These are phyloP conservation scores for Anas platyrhynchos DNA, from an alignment of 2,113 vertebrate species.

Conservation along the genomic window DNA sequence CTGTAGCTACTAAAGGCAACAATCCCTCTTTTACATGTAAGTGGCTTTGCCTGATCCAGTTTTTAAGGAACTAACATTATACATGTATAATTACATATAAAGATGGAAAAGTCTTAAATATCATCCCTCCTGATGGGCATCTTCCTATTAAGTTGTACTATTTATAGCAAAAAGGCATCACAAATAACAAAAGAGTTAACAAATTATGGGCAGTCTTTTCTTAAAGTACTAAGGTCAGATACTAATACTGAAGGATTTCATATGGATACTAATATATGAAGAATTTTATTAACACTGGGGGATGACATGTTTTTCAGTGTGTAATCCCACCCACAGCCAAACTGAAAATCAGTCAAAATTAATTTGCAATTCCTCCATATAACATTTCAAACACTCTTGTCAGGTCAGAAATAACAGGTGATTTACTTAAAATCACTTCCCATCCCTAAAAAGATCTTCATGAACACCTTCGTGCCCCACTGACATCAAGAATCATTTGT, in stretches of 20 bases:
- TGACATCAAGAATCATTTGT: neutral
- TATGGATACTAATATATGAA: neutral
- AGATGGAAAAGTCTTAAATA: neutral
- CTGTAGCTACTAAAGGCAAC: neutral
- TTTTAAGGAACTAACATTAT: neutral
- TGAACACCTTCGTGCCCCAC: neutral
- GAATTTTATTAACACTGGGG: constrained; percentile 1
- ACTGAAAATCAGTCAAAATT: neutral
- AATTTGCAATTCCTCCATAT: neutral
- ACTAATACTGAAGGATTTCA: too few relatives aligned
- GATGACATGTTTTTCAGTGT: neutral
- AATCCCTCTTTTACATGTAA: neutral
- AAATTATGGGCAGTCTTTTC: neutral
- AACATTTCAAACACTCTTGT: neutral
- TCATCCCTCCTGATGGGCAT: neutral
- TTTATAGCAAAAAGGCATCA: neutral
- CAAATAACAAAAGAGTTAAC: neutral
- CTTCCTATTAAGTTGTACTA: neutral
- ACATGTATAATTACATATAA: neutral
- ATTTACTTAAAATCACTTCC: neutral
- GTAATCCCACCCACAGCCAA: neutral
- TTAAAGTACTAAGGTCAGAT: neutral
- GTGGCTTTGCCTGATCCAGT: neutral
- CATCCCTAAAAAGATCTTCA: neutral
- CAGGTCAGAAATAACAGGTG: constrained; percentile 10